Evolutionary conservation across 1,140 invertebrate species (phyloP).

Genomic region (Panagrolaimus sp.): DNA sequence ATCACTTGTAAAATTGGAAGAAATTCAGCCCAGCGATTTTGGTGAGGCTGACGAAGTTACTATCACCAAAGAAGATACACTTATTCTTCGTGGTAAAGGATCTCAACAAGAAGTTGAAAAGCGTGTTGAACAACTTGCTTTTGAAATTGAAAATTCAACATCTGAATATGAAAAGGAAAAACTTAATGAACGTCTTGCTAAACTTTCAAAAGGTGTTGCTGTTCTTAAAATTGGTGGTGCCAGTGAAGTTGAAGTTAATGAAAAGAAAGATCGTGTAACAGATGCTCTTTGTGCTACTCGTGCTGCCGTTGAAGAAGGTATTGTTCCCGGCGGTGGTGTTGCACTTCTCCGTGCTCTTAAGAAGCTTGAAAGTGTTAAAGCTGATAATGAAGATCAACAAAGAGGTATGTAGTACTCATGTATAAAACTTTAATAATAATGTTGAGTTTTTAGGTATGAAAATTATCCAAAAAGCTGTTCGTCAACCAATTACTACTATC

Average conservation of each 20-base stretch:
- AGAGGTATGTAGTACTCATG: too few relatives aligned
- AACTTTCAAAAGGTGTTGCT: slow-evolving; percentile 86
- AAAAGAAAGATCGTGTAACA: slow-evolving; percentile 97
- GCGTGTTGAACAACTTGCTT: slow-evolving; percentile 82
- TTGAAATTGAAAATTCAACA: slow-evolving; percentile 86
- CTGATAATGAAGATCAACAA: slow-evolving; percentile 79
- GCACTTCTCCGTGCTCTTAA: slow-evolving; percentile 83
- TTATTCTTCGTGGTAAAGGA: slow-evolving; percentile 82
- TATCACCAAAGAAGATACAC: slow-evolving; percentile 96
- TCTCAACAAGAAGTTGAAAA: slow-evolving; percentile 79
- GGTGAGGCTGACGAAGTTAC: slow-evolving; percentile 89
- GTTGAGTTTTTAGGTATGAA: slow-evolving; percentile 73
- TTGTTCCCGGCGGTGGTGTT: slow-evolving; percentile 94
- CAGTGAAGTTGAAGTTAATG: slow-evolving; percentile 96
- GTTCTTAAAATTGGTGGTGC: slow-evolving; percentile 90
- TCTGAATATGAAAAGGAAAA: slow-evolving; percentile 99
- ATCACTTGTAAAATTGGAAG: slow-evolving; percentile 89
- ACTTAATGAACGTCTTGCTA: slow-evolving; percentile 87
- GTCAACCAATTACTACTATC: slow-evolving; percentile 89
- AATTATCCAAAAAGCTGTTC: slow-evolving; percentile 82
- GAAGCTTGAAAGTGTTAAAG: slow-evolving; percentile 69
- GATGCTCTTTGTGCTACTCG: slow-evolving; percentile 96
- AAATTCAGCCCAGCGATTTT: slow-evolving; percentile 76
- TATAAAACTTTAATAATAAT: too few relatives aligned
- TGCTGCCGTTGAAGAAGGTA: slow-evolving; percentile 97